Percentiles rank a stretch among this genome's conserved stretches.
Conservation (phyloP, 23 tunicate genomes). For the Clavelina lepadiformis region DNA sequence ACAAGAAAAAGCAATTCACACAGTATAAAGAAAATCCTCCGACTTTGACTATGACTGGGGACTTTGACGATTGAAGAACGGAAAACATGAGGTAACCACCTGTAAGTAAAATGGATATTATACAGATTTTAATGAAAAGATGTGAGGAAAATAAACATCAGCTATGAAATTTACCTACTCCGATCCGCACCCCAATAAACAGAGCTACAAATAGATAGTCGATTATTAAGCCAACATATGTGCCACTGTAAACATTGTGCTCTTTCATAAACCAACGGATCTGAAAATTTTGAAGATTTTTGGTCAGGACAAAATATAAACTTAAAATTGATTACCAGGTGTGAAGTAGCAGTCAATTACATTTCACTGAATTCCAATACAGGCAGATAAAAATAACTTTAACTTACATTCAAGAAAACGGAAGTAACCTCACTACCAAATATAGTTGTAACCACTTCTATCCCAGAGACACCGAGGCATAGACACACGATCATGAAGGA, state of each 20-base stretch:
- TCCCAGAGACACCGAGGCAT: constrained; percentile 21
- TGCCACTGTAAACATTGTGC: not conserved
- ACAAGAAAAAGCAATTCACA: not conserved
- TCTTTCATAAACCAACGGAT: not conserved
- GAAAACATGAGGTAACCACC: not conserved
- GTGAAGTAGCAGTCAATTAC: not conserved
- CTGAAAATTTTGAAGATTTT: not conserved
- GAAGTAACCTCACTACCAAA: constrained; percentile 40
- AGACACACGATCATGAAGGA: constrained; percentile 13
- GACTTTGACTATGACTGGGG: not conserved
- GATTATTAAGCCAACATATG: not conserved
- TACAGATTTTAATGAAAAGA: not conserved
- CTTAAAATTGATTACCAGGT: not conserved
- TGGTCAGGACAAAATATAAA: not conserved
- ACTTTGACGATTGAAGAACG: not conserved
- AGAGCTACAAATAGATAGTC: not conserved
- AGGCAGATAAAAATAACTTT: not conserved
- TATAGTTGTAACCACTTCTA: constrained; percentile 22
- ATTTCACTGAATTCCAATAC: not conserved
- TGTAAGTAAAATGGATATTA: not conserved
- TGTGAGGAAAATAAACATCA: not conserved
- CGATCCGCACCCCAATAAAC: not conserved
- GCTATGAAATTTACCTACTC: not conserved
- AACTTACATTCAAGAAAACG: constrained; percentile 28
- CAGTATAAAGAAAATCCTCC: not conserved